phyloP scores from a whole-genome alignment of 2,113 vertebrate genomes.

The Ptychochromis oligacanthus region DNA sequence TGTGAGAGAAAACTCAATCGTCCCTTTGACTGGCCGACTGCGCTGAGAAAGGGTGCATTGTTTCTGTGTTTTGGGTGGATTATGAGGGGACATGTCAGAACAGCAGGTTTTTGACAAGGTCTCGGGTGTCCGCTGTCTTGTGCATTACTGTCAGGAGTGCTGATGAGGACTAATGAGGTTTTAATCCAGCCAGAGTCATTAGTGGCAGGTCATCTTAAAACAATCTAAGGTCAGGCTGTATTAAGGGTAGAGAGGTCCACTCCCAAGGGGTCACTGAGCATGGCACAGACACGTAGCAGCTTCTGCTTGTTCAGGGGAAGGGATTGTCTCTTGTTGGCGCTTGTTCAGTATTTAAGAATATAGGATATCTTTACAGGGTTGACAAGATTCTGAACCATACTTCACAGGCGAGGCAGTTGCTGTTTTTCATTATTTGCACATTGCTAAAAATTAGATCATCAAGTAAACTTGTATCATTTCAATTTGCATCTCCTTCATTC shows the following conservation, averaged over 20 bases:
- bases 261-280: conserved; percentile 59
- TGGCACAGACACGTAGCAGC: conserved; percentile 35
- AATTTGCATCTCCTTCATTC: not conserved
- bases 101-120: conserved; percentile 77
- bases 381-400: not conserved
- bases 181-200: conserved; percentile 71
- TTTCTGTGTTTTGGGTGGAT: conserved; percentile 71
- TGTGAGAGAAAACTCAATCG: conserved; percentile 50
- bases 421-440: not conserved
- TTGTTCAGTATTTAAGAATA: not conserved
- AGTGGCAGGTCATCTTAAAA: conserved; percentile 75
- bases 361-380: not conserved
- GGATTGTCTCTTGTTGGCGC: not conserved
- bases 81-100: conserved; percentile 81
- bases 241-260: conserved; percentile 36
- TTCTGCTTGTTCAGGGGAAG: not conserved
- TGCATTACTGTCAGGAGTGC: conserved; percentile 70
- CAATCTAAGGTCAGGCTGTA: conserved; percentile 68
- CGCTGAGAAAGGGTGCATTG: conserved; percentile 57
- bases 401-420: not conserved
- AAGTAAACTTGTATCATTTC: not conserved
- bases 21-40: conserved; percentile 38
- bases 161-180: conserved; percentile 81
- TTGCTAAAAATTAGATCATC: not conserved
- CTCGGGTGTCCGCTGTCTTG: conserved; percentile 77